phyloP scores from a whole-genome alignment of 2,797 vertebrate genomes.

The Sus cebifrons region DNA sequence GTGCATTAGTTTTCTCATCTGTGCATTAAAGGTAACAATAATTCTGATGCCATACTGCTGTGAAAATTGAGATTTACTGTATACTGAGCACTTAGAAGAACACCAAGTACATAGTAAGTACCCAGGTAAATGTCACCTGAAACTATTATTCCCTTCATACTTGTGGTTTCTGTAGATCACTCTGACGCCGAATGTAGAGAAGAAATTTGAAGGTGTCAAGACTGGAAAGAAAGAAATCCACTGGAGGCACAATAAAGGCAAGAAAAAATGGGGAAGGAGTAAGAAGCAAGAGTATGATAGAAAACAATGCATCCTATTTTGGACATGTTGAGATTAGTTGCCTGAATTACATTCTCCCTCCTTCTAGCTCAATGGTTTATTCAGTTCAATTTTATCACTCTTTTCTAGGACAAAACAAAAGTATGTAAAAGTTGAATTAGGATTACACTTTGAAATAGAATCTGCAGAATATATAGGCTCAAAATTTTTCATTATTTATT shows the following conservation, averaged over 20 bases:
- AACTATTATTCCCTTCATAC: slow-evolving; percentile 1
- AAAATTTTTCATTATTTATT: slow-evolving; percentile 62
- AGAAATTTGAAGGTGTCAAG: not conserved
- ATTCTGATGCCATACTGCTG: not conserved
- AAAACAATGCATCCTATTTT: slow-evolving; percentile 6
- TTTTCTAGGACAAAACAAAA: slow-evolving; percentile 53
- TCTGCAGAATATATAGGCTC: slow-evolving; percentile 27
- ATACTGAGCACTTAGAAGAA: slow-evolving; percentile 7
- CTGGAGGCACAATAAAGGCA: not conserved
- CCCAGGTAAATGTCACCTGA: slow-evolving; percentile 25
- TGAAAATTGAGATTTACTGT: slow-evolving; percentile 39
- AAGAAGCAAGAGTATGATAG: not conserved
- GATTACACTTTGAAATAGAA: slow-evolving; percentile 62
- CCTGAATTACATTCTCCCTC: not conserved
- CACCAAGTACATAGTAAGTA: not conserved
- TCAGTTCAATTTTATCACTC: slow-evolving; percentile 38
- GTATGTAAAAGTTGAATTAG: slow-evolving; percentile 66
- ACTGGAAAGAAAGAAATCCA: not conserved
- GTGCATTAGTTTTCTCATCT: not conserved
- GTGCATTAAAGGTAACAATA: not conserved
- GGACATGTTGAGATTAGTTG: not conserved
- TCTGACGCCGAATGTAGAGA: not conserved
- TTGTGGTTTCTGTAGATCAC: not conserved
- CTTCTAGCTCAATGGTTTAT: slow-evolving; percentile 35
- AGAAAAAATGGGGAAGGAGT: not conserved